Evolutionary conservation across 2,113 vertebrate genomes (phyloP), one percentile per base, ranked within the genome.

Genomic region (Amphiprion percula): DNA sequence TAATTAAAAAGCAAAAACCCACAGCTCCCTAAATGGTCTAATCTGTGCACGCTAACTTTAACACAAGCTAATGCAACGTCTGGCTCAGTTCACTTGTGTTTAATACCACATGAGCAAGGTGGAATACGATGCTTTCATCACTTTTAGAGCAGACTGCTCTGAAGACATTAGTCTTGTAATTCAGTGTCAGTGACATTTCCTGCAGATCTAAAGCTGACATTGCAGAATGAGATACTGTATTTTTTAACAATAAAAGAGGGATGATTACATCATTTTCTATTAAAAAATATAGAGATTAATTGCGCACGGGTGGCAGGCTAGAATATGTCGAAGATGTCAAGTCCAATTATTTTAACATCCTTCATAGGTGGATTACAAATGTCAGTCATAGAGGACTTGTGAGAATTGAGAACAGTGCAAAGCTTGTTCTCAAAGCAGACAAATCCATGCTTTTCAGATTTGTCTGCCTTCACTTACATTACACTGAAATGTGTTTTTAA

Each of bases 1-100:
- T 94, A 95, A 94, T 95, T 93, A 93, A 91, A 90, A 84, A 79
- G 78, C 52, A 77, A 93, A 88, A 92, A 90, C 75, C 62, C 70
- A 83, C 75, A 86, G 89, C 75, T 78, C 83, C 39, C 68, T 88
- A 74, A 77, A 89, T 74, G 66, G 76, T 65, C 83, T 87, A 79
- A 89, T 86, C 82, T 88, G 56, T 80, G 84, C 83, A 87, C 39
- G 64, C 78, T 85, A 88, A 88, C 79, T 81, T 84, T 87, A 89
- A 85, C 81, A 80, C 66, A 50, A 77, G 77, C 79, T 83, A 84
- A 87, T 89, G 72, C 75, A 68, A 69, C 15, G 56, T 47, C 68
- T 66, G 71, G 63, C 80, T 70, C 82, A 56, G 84, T 82, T 84
- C 75, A 75, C 63, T 68, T 28, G 70, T 62, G 61, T 81, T 90